Conservation (phyloP, 2,797 vertebrate genomes). For the Molossus molossus region DNA sequence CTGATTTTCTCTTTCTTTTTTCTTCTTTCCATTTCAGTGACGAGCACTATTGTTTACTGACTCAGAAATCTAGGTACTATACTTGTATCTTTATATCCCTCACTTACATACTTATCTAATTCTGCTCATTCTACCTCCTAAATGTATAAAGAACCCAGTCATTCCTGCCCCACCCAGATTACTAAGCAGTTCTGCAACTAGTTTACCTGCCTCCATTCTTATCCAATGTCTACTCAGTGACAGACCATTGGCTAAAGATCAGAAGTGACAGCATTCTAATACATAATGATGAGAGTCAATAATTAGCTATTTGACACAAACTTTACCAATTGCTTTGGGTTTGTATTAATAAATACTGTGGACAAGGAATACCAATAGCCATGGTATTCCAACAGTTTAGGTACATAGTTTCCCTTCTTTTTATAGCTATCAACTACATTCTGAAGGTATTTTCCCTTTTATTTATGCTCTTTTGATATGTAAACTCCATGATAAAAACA, state of each 20-base stretch:
- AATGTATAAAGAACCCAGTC: background rate
- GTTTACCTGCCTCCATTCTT: background rate
- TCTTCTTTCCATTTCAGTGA: background rate
- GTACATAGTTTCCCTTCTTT: background rate
- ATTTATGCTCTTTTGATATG: background rate
- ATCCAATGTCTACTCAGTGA: background rate
- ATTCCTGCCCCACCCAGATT: background rate
- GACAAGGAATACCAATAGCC: background rate
- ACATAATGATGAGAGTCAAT: slow-evolving; percentile 34
- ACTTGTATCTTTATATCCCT: background rate
- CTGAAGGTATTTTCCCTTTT: background rate
- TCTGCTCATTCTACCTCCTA: background rate
- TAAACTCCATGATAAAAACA: background rate
- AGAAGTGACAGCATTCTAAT: background rate
- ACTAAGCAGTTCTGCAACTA: background rate
- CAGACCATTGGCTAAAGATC: background rate
- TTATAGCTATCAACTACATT: background rate
- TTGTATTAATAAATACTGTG: background rate
- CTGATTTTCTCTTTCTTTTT: background rate
- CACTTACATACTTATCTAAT: background rate
- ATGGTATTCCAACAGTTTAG: background rate
- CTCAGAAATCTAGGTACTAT: background rate
- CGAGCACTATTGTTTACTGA: background rate
- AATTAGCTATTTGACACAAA: slow-evolving; percentile 57
- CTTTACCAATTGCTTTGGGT: background rate